Base-by-base conservation (phyloP, 2,888 invertebrate species). In the Reticulitermes lucifugus region DNA sequence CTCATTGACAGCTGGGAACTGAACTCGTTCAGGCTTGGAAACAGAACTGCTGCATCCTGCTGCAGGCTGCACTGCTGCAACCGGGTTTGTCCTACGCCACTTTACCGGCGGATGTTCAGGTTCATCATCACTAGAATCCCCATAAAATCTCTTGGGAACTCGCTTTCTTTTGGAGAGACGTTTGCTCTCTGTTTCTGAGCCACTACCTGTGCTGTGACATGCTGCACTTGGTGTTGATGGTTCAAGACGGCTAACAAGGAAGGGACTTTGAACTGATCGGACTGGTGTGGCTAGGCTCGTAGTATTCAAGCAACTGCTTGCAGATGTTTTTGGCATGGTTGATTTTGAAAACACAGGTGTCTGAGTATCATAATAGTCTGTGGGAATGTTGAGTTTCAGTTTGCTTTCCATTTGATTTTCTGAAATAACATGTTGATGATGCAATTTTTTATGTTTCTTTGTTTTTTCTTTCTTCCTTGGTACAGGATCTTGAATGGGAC, bases 81-180 rank as follows among this genome's bases (percentile, higher is more conserved):
- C 84, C 59, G 89, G 88, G n/a, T 86, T 88, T 87, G 94, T 93
- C 89, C 96, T 96, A 85, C 94, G 92, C 96, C 96, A 96, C 88
- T 96, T 96, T 83, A 92, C 92, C 88, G 93, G 93, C 2, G 94
- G 79, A n/a, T 85, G 65, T 6, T 92, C 94, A 25, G 93, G 92
- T 87, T 97, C 97, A 88, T 97, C 97, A 88, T 96, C 97, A 89
- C 96, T 96, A 0, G 96, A 96, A 89, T 97, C 97, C 0, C 97
- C 97, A 89, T 97, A 97, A 90, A 97, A 97, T 89, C 95, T 96
- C 89, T 97, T 97, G 0, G 96, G 97, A 51, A 96, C 95, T 71
- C 97, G 91, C 88, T 96, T 93, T 86, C 97, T 93, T 90, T 97
- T 96, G 0, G 97, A 97, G 1, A 95, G 94, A 65, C 96, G 92